Evolutionary conservation across 2,888 invertebrate species (phyloP).

Genomic region (Pachliopta kotzebuea): DNA sequence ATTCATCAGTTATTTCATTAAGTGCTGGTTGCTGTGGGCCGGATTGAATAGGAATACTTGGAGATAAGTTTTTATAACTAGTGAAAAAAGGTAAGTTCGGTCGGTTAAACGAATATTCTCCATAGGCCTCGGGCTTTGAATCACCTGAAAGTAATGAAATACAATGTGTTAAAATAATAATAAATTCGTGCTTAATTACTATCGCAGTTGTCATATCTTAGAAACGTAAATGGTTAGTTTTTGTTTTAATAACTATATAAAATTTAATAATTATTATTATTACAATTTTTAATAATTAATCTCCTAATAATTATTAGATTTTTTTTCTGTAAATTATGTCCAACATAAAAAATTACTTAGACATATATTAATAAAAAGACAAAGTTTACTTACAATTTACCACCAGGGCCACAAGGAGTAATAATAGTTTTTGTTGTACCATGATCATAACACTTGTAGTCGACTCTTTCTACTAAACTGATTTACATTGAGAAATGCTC

Average conservation of each 20-base stretch:
- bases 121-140: slow-evolving; percentile 19
- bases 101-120: slow-evolving; percentile 4
- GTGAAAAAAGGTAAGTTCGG: slow-evolving; percentile 19
- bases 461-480: slow-evolving; percentile 16
- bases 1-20: slow-evolving; percentile 3
- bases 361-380: not conserved
- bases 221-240: no score
- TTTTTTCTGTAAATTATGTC: no score
- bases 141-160: slow-evolving; percentile 28
- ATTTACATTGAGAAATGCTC: slow-evolving; percentile 13
- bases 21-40: slow-evolving; percentile 12
- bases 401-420: slow-evolving; percentile 40
- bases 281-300: no score
- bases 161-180: not conserved
- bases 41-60: slow-evolving; percentile 1
- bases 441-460: slow-evolving; percentile 27
- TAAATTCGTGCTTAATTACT: not conserved
- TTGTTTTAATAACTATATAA: no score
- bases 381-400: slow-evolving; percentile 42
- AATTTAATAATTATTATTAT: no score
- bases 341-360: not conserved
- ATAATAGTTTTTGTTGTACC: slow-evolving; percentile 38
- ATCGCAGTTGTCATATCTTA: not conserved
- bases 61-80: not conserved
- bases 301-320: no score